A percentile compares a stretch with the other conserved stretches of the same genome.
Evolutionary conservation across 2,888 invertebrate species (phyloP).

Genomic region (Polydrusus cervinus): DNA sequence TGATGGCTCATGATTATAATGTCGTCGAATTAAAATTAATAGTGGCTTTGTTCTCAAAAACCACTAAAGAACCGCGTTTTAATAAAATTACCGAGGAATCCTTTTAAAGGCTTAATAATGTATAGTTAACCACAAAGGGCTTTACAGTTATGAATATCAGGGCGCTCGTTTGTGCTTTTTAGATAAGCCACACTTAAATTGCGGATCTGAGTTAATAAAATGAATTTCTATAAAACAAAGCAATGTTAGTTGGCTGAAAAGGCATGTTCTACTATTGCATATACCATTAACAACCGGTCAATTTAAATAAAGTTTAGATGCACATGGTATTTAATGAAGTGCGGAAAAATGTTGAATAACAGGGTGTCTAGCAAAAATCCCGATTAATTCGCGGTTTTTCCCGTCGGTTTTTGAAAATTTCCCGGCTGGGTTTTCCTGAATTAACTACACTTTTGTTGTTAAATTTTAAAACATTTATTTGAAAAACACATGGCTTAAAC

Average conservation of each 20-base stretch:
- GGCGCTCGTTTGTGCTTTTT: not conserved
- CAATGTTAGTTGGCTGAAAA: not conserved
- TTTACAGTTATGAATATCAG: not conserved
- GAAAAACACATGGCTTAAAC: too few relatives aligned
- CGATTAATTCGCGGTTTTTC: too few relatives aligned
- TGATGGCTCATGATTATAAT: not conserved
- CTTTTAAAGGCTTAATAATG: slow-evolving; percentile 7
- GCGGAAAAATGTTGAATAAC: too few relatives aligned
- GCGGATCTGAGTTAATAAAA: not conserved
- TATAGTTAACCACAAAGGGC: slow-evolving; percentile 5
- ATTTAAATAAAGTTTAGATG: too few relatives aligned
- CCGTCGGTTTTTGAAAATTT: too few relatives aligned
- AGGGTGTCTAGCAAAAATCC: too few relatives aligned
- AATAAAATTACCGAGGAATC: slow-evolving; percentile 1
- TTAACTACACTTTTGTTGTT: too few relatives aligned
- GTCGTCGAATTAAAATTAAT: slow-evolving; percentile 16
- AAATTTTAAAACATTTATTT: too few relatives aligned
- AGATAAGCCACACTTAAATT: not conserved
- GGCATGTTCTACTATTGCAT: too few relatives aligned
- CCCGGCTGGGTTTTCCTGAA: too few relatives aligned
- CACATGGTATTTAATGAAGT: too few relatives aligned
- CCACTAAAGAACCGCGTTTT: not conserved
- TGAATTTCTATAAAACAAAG: not conserved
- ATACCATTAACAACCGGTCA: too few relatives aligned
- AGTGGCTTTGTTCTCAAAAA: not conserved